Evolutionary conservation across 1,140 invertebrate genomes (phyloP).

Genomic region (Drosophila pallidifrons): DNA sequence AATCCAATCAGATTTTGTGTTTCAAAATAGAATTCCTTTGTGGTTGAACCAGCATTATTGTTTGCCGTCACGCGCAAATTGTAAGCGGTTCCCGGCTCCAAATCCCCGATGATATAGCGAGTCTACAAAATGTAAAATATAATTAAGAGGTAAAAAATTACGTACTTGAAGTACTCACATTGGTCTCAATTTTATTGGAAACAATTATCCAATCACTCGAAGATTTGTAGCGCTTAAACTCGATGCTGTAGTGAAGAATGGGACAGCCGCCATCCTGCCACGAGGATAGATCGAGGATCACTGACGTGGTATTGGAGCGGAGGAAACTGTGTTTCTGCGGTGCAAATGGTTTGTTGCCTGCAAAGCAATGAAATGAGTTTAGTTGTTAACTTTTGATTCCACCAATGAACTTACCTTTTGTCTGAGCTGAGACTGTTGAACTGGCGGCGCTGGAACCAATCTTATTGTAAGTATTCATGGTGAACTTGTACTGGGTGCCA

Average conservation of each 20-base stretch:
- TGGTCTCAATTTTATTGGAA: conserved; percentile 86
- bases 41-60: conserved; percentile 90
- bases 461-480: conserved; percentile 89
- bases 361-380: background rate
- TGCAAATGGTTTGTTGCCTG: conserved; percentile 86
- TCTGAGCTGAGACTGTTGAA: conserved; percentile 86
- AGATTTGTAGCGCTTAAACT: conserved; percentile 86
- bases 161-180: conserved; percentile 60
- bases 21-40: conserved; percentile 88
- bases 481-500: conserved; percentile 90
- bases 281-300: conserved; percentile 87
- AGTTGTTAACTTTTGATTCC: background rate
- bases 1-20: conserved; percentile 87
- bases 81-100: conserved; percentile 89
- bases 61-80: conserved; percentile 88
- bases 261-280: conserved; percentile 90
- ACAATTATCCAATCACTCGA: conserved; percentile 86
- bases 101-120: conserved; percentile 87
- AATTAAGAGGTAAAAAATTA: background rate
- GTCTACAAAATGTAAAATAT: conserved; percentile 44
- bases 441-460: conserved; percentile 90
- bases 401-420: conserved; percentile 83
- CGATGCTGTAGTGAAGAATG: conserved; percentile 88
- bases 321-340: conserved; percentile 86
- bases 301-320: conserved; percentile 87